Conservation (phyloP, 1,140 invertebrate species). For the Microplitis mediator region DNA sequence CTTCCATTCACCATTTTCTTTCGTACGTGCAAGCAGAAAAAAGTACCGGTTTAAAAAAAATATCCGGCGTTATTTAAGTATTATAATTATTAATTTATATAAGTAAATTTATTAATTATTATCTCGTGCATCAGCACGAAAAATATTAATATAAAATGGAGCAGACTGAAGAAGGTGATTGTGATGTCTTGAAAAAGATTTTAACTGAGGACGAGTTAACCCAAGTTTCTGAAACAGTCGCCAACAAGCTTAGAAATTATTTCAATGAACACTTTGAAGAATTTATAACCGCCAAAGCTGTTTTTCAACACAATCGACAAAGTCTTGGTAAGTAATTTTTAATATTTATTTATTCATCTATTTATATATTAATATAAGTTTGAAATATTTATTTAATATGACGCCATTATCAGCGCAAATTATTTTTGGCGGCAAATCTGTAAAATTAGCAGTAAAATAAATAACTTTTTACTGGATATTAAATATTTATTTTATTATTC, state of each 20-base stretch:
- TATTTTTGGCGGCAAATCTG: too few relatives aligned
- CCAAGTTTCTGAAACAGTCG: slow-evolving; percentile 57
- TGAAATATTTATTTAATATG: slow-evolving; percentile 23
- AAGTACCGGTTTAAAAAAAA: neutral
- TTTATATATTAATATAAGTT: neutral
- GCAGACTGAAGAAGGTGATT: slow-evolving; percentile 46
- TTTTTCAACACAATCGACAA: slow-evolving; percentile 68
- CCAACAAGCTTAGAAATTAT: slow-evolving; percentile 67
- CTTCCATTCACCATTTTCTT: neutral
- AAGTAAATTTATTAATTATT: neutral
- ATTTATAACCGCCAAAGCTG: slow-evolving; percentile 72
- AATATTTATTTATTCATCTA: neutral
- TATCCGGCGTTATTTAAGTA: neutral
- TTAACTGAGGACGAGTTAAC: slow-evolving; percentile 59
- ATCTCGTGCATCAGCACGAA: neutral
- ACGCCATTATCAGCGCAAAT: neutral
- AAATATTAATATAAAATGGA: slow-evolving; percentile 39
- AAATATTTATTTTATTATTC: slow-evolving; percentile 19
- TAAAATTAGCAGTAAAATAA: too few relatives aligned
- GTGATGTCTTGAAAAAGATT: slow-evolving; percentile 45
- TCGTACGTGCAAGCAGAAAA: neutral
- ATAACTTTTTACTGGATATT: too few relatives aligned
- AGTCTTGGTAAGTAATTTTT: slow-evolving; percentile 64
- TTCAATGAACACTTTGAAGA: slow-evolving; percentile 72
- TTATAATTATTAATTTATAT: neutral